Percentiles rank a stretch among this genome's conserved stretches.
Evolutionary conservation across 2,888 invertebrate species (phyloP).

Genomic region (Ennomos quercinarius): DNA sequence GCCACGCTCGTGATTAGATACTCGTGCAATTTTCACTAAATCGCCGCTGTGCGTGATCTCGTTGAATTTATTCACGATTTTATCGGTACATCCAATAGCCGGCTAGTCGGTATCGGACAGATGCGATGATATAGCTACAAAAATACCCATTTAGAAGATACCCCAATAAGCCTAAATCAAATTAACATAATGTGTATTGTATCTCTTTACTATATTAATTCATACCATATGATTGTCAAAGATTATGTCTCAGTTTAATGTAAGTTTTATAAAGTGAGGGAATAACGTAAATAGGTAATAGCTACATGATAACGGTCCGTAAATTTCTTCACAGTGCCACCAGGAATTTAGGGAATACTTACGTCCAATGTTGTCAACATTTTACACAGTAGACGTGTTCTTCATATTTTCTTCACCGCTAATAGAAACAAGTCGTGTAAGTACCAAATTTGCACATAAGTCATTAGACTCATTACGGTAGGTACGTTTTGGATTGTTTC

Average conservation of each 20-base stretch:
- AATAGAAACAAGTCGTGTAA: slow-evolving; percentile 7
- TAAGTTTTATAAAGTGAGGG: no score
- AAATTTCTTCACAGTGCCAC: no score
- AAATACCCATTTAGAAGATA: neutral
- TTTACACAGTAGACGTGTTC: neutral
- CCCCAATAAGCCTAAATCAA: no score
- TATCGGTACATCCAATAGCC: slow-evolving; percentile 15
- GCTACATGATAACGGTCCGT: neutral
- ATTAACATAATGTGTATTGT: no score
- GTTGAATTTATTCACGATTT: slow-evolving; percentile 38
- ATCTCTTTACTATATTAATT: no score
- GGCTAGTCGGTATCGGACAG: neutral
- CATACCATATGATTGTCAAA: no score
- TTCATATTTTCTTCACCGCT: slow-evolving; percentile 7
- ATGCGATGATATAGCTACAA: slow-evolving; percentile 28
- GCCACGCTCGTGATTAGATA: slow-evolving; percentile 46
- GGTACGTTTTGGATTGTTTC: slow-evolving; percentile 44
- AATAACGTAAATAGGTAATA: neutral
- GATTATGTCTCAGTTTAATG: no score
- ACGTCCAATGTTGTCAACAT: neutral
- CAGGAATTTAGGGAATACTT: neutral
- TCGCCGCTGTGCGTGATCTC: slow-evolving; percentile 41
- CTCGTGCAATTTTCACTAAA: slow-evolving; percentile 51
- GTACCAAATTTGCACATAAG: slow-evolving; percentile 28
- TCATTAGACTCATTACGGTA: slow-evolving; percentile 30